Base-by-base conservation (phyloP, 2,113 vertebrate species). In the Phalacrocorax pelagicus region DNA sequence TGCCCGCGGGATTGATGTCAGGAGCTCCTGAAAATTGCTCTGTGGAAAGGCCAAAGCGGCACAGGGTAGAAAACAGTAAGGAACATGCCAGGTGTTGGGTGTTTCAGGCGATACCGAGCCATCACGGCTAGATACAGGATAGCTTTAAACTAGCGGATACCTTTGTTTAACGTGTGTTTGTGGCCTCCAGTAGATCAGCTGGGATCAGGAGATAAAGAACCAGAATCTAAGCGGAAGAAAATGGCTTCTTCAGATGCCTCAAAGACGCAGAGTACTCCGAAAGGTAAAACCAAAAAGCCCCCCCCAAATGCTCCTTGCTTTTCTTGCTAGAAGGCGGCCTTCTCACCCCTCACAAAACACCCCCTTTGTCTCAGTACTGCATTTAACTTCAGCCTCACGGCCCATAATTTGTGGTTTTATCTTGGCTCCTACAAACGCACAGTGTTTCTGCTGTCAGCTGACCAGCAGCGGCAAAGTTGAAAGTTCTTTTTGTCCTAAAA, bases 161-260 rank as follows among this genome's bases (percentile, higher is more conserved):
- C 44, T 47, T 9, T 36, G 21, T 46, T 49, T 75, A 47, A 83
- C 5, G 23, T 54, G 58, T 8, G 1, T 81, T 57, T 91, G 19
- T 96, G 57, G 44, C 71, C 91, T 93, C 42, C 82, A 93, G 95
- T 36, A 94, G 96, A 88, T 90, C 87, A 94, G 13, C 69, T 54
- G 83, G 95, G 34, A 87, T 74, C 97, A 15, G 96, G 90, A 57
- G 78, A 66, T 34, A 86, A 89, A 85, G 98, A 95, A 80, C 85
- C 96, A 10, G 96, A 97, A 62, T 9, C 83, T 22, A 95, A 97
- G 81, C 88, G 58, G 42, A 97, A 67, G 94, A 98, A 96, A 82
- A 44, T 2, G 6, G 78, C 96, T 49, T 46, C 88, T 18, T 78
- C 94, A 12, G 94, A 67, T 13, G 86, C 49, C 15, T 85, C 93